Evolutionary conservation across 1,140 invertebrate genomes (phyloP).

Genomic region (Drosophila aff.): DNA sequence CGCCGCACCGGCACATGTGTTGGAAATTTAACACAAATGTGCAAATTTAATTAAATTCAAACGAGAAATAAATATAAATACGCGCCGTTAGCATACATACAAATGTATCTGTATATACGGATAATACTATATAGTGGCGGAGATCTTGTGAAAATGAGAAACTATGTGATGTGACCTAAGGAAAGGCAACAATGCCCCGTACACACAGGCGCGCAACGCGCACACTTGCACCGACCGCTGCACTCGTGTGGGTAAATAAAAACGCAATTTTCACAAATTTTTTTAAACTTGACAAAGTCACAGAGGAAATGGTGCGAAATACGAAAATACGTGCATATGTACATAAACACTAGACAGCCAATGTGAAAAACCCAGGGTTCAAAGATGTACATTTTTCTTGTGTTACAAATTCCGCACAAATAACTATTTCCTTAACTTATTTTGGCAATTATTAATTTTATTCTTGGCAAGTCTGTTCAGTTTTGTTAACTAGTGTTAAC

Average conservation of each 20-base stretch:
- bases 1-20: constrained; percentile 54
- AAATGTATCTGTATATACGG: constrained; percentile 18
- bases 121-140: constrained; percentile 32
- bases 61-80: constrained; percentile 80
- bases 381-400: neutral
- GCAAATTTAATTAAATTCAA: constrained; percentile 83
- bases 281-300: constrained; percentile 47
- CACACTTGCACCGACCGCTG: constrained; percentile 2
- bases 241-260: constrained; percentile 38
- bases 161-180: constrained; percentile 45
- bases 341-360: constrained; percentile 9
- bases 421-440: neutral
- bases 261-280: constrained; percentile 48
- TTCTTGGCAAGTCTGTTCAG: no score
- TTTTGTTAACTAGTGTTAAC: constrained; percentile 25
- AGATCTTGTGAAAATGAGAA: constrained; percentile 50
- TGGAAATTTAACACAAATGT: constrained; percentile 81
- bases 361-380: neutral
- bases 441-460: no score
- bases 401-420: neutral
- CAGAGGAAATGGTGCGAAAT: constrained; percentile 13
- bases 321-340: neutral
- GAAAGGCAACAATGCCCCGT: constrained; percentile 18
- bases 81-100: constrained; percentile 49
- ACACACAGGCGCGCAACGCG: neutral